Evolutionary conservation across 2,888 invertebrate genomes (phyloP), one percentile per base, ranked within the genome.

Genomic region (Drosophila mulleri): DNA sequence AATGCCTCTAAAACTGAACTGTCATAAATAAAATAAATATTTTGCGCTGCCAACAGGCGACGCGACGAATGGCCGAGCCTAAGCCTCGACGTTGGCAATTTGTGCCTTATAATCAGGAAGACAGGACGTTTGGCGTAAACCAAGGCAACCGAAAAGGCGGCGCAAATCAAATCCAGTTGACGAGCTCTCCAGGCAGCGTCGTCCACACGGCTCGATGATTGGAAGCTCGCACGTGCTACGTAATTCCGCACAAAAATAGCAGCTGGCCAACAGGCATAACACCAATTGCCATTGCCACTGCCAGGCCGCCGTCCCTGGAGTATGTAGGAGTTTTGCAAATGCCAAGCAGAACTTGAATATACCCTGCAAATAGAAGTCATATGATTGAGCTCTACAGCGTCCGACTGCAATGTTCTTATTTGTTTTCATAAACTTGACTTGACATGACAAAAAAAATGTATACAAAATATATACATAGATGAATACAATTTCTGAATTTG

Each of bases 1-100:
- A 16, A 44, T 23, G 58, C 65, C 76, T 77, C 57, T 70, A 77
- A 50, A 77, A 64, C 76, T 62, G 78, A 71, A 67, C 74, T 77
- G 75, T 77, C 77, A 78, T 77, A 77, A 77, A 77, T 77, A 77
- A 77, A 78, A 71, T 74, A 77, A 78, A 77, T 77, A 77, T 77
- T 74, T 77, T 64, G 42, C 42, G 66, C 64, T 48, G 78, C 65
- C 72, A 75, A 72, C 61, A 65, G 76, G 72, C 67, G 52, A 56
- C 2, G 35, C 63, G 56, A 14, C 35, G 52, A 11, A 37, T 37
- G 37, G 52, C n/a, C 39, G 54, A 20, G 54, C 39, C 12, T 41
- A 26, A 54, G 54, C 41, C 9, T 14, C 50, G 45, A 35, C 76
- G 50, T 29, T 59, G 76, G 67, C 76, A 76, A 76, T 76, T 76